Conservation (phyloP, 2,888 invertebrate species). For the Hydrotaea diabolus region DNA sequence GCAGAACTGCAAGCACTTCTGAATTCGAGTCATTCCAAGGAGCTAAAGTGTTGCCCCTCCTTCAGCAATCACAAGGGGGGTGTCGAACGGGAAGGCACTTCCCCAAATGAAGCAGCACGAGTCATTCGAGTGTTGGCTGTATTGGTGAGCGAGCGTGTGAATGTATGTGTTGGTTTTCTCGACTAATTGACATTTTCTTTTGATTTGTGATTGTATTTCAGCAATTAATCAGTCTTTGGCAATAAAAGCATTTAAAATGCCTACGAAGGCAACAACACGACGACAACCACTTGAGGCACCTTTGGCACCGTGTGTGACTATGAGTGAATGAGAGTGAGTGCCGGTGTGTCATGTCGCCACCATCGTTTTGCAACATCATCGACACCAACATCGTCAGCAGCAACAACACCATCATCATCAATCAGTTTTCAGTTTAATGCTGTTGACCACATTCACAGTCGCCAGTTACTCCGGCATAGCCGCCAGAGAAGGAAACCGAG, state of each 20-base stretch:
- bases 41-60: background rate
- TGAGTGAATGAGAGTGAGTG: background rate
- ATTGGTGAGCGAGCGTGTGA: constrained; percentile 8
- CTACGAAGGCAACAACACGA: constrained; percentile 40
- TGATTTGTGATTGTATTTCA: constrained; percentile 73
- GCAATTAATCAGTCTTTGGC: constrained; percentile 78
- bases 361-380: constrained; percentile 59
- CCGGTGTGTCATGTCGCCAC: constrained; percentile 50
- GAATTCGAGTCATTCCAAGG: background rate
- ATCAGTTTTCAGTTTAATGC: constrained; percentile 70
- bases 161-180: constrained; percentile 32
- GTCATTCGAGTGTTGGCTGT: constrained; percentile 30
- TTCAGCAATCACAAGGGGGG: background rate
- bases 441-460: constrained; percentile 63
- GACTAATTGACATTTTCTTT: constrained; percentile 69
- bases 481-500: background rate
- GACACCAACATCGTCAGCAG: background rate
- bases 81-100: background rate
- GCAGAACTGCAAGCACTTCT: constrained; percentile 18
- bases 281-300: background rate
- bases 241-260: constrained; percentile 72
- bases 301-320: constrained; percentile 33
- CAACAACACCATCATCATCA: constrained; percentile 72
- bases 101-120: constrained; percentile 47
- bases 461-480: background rate